Evolutionary conservation across 2,797 vertebrate genomes (phyloP).

Genomic region (Astyanax mexicanus): DNA sequence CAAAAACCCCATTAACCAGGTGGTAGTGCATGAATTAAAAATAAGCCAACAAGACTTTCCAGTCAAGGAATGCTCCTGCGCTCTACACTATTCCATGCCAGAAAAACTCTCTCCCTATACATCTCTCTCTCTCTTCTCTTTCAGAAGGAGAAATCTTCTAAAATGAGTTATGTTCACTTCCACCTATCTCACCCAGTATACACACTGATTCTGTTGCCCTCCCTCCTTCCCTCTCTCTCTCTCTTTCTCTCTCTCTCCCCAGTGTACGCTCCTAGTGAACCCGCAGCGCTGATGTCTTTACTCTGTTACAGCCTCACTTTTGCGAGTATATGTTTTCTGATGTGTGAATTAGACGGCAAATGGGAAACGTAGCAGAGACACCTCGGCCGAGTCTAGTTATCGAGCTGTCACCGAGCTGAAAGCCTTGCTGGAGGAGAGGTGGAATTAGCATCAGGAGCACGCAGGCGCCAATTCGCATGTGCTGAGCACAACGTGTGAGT

Average conservation of each 20-base stretch:
- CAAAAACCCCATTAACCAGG: constrained; percentile 97
- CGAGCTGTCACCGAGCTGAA: constrained; percentile 75
- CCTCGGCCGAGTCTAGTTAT: constrained; percentile 74
- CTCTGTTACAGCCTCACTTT: constrained; percentile 77
- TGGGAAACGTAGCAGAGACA: constrained; percentile 74
- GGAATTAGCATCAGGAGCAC: constrained; percentile 76
- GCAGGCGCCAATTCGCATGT: constrained; percentile 66
- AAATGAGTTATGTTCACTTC: constrained; percentile 47
- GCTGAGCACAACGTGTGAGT: constrained; percentile 47
- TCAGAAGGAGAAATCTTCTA: constrained; percentile 66
- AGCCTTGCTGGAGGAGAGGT: constrained; percentile 65
- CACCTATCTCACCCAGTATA: constrained; percentile 48
- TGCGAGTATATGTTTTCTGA: constrained; percentile 70
- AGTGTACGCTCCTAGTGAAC: constrained; percentile 43
- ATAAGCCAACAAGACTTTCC: constrained; percentile 93
- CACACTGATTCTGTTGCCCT: neutral
- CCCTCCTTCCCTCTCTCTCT: constrained; percentile 24
- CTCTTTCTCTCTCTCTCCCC: constrained; percentile 29
- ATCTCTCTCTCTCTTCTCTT: constrained; percentile 28
- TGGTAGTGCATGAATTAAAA: constrained; percentile 95
- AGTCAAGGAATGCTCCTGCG: constrained; percentile 78
- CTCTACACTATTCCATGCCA: constrained; percentile 62
- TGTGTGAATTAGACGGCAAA: constrained; percentile 83
- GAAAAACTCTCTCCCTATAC: constrained; percentile 51
- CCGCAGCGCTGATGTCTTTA: constrained; percentile 73